phyloP scores from a whole-genome alignment of 2,888 invertebrate genomes.

The Eupithecia insigniata region DNA sequence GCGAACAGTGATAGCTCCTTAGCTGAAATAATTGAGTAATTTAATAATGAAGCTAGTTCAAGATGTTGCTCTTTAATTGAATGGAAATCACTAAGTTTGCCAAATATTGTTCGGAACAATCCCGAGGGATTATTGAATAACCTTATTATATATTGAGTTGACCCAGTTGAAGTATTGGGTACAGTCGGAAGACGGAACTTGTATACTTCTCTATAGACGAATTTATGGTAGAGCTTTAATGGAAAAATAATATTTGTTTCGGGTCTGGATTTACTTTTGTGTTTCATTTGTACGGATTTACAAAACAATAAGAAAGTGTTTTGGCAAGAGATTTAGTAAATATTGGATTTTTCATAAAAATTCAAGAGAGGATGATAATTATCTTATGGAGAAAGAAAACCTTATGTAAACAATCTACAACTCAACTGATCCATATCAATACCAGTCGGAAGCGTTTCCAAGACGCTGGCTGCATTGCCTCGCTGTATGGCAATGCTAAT shows the following conservation, averaged over 20 bases:
- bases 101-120: conserved; percentile 21
- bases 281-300: too few relatives aligned
- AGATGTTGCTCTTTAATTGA: conserved; percentile 26
- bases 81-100: conserved; percentile 23
- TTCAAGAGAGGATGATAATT: not conserved
- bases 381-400: too few relatives aligned
- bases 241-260: not conserved
- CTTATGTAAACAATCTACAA: too few relatives aligned
- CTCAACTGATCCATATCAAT: too few relatives aligned
- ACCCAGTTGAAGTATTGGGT: conserved; percentile 18
- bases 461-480: too few relatives aligned
- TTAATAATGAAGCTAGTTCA: conserved; percentile 1
- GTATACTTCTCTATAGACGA: not conserved
- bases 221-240: not conserved
- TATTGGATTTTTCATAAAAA: too few relatives aligned
- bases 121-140: conserved; percentile 18
- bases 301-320: not conserved
- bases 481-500: too few relatives aligned
- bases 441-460: too few relatives aligned
- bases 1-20: not conserved
- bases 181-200: conserved; percentile 20
- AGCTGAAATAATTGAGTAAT: not conserved
- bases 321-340: not conserved
- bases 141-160: conserved; percentile 28
- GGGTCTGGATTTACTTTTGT: not conserved